A percentile compares a stretch with the other conserved stretches of the same genome.
Evolutionary conservation across 2,797 vertebrate genomes (phyloP).

Genomic region (Menidia menidia): DNA sequence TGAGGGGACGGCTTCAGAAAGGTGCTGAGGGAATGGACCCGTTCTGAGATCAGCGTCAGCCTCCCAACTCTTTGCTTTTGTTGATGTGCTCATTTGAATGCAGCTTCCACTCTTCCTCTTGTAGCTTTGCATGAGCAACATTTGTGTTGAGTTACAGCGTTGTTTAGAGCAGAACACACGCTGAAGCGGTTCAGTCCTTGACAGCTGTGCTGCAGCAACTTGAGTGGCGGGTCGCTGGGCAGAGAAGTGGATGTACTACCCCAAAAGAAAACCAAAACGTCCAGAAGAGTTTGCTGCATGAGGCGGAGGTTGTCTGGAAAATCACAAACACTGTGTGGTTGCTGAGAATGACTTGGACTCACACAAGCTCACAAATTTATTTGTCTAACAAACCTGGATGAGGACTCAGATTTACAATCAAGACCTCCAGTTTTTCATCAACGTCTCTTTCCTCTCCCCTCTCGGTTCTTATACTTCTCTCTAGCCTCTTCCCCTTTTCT

Average conservation of each 20-base stretch:
- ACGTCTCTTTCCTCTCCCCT: not conserved
- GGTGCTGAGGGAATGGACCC: slow-evolving; percentile 65
- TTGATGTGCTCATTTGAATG: not conserved
- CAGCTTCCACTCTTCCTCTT: not conserved
- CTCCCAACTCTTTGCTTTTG: not conserved
- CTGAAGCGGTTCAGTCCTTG: slow-evolving; percentile 19
- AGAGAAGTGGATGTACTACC: slow-evolving; percentile 21
- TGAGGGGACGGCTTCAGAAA: slow-evolving; percentile 17
- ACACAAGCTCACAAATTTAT: slow-evolving; percentile 55
- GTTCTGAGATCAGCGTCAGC: slow-evolving; percentile 35
- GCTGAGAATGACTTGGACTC: slow-evolving; percentile 23
- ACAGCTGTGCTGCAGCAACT: not conserved
- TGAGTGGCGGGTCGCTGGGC: slow-evolving; percentile 34
- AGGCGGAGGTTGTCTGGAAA: slow-evolving; percentile 39
- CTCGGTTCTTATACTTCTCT: slow-evolving; percentile 3
- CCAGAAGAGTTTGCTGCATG: slow-evolving; percentile 20
- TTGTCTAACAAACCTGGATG: slow-evolving; percentile 65
- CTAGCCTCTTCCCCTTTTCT: not conserved
- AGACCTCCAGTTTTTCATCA: slow-evolving; percentile 19
- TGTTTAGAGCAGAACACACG: not conserved
- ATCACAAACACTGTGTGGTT: slow-evolving; percentile 26
- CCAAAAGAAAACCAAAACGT: slow-evolving; percentile 8
- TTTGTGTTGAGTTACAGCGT: not conserved
- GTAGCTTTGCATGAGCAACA: not conserved
- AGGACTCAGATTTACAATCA: slow-evolving; percentile 66